phyloP scores from a whole-genome alignment of 2,888 invertebrate genomes.

The Byasa hedistus region DNA sequence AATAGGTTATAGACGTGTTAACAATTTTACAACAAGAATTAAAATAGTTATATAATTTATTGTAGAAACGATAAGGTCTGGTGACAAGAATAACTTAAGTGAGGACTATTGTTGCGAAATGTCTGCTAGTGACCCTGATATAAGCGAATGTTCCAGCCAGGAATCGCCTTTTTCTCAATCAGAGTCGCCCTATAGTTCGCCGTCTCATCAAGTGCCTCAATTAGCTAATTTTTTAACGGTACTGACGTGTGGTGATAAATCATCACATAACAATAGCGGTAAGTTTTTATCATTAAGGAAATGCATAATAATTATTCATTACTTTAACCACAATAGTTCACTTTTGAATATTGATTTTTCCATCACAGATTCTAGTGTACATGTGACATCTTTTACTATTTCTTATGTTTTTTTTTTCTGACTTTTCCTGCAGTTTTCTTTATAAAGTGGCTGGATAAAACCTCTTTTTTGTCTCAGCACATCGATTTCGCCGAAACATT shows the following conservation, averaged over 20 bases:
- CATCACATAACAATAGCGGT: conserved; percentile 33
- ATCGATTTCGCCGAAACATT: no score
- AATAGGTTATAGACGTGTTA: background rate
- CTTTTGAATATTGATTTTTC: background rate
- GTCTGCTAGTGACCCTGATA: conserved; percentile 59
- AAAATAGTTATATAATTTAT: background rate
- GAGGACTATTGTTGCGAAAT: conserved; percentile 30
- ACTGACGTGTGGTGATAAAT: conserved; percentile 50
- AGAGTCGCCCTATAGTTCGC: conserved; percentile 61
- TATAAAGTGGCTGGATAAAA: no score
- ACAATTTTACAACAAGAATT: background rate
- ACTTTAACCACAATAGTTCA: background rate
- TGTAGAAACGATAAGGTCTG: background rate
- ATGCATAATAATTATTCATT: background rate
- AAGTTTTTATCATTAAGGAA: conserved; percentile 7
- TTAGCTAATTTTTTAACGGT: conserved; percentile 55
- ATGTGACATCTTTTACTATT: no score
- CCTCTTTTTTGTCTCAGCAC: no score
- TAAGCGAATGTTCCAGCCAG: conserved; percentile 55
- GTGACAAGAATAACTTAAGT: background rate
- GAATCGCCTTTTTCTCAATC: conserved; percentile 52
- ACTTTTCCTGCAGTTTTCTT: no score
- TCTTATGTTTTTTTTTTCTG: no score
- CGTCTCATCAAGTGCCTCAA: conserved; percentile 65
- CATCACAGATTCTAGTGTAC: no score